phyloP scores from a whole-genome alignment of 2,113 vertebrate species.

The Phylloscopus trochilus region DNA sequence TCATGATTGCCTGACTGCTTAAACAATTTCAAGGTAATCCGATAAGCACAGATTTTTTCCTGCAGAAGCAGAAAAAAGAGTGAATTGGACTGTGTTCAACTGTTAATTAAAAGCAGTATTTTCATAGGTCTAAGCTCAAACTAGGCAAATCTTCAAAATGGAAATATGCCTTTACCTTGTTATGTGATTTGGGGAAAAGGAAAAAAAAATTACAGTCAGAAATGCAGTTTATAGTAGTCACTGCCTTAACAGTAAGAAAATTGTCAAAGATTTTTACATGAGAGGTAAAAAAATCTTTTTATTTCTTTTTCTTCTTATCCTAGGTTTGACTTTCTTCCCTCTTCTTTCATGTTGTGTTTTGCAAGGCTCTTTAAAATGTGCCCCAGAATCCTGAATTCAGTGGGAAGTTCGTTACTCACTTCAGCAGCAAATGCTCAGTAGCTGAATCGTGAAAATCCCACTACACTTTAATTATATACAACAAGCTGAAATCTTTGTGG shows the following conservation, averaged over 20 bases:
- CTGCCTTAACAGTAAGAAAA: neutral
- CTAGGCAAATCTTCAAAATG: neutral
- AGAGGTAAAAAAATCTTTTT: rapidly evolving
- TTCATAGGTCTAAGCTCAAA: neutral
- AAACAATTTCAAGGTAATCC: neutral
- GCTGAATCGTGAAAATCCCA: neutral
- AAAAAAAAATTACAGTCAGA: neutral
- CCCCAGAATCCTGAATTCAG: neutral
- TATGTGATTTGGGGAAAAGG: rapidly evolving
- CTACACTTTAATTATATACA: neutral
- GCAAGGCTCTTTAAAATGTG: neutral
- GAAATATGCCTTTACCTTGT: neutral
- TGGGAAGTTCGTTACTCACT: neutral
- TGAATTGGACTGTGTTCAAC: neutral
- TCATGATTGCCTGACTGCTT: neutral
- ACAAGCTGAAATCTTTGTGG: neutral
- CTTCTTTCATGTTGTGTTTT: neutral
- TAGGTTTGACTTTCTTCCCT: neutral
- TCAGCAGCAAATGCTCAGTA: neutral
- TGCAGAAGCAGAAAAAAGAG: neutral
- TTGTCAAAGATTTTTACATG: neutral
- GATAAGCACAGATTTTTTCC: neutral
- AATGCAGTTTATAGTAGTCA: neutral
- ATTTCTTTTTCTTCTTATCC: neutral
- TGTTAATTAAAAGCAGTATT: neutral